Base-by-base conservation (phyloP, 2,888 invertebrate genomes). In the Dicycla oo region DNA sequence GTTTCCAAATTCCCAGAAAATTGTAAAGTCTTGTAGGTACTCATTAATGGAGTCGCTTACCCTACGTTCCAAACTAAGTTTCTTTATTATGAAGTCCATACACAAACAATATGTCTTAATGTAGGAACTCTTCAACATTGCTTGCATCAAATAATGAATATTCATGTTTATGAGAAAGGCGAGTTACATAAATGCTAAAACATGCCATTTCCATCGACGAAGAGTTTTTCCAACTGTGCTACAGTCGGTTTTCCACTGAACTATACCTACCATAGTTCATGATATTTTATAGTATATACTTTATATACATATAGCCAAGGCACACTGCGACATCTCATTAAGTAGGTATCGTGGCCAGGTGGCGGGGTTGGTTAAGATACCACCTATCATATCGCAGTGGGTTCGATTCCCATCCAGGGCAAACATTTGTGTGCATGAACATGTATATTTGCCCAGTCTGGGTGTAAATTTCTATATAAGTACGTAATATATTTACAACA, bases 91-190 rank as follows among this genome's bases (percentile, higher is more conserved):
- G 30, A 47, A 47, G 57, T 47, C 40, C 40, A 47, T 15, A 23
- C 30, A 47, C 70, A 47, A 72, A 72, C 47, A 73, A n/a, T n/a
- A 38, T n/a, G n/a, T n/a, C n/a, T 56, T 47, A 40, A 23, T 20
- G 26, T 23, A 56, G 15, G 34, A n/a, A 23, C 73, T 57, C 73
- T 72, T 70, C 38, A 47, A 23, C 57, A 57, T 56, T n/a, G 57
- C 26, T 54, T 56, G 72, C 54, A 40, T 20, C 5, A n/a, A 57
- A 30, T 15, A 0, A 40, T 73, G 47, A 73, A 73, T 73, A 73
- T 70, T 47, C 73, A 73, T 58, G 47, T 15, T 73, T 13, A 20
- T 30, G 40, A 23, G 23, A 72, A 40, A 73, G 47, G 3, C 2
- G 38, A 23, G 38, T 72, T 40, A 47, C 45, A 69, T 70, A 2